Conservation (phyloP, 2,797 vertebrate species). For the Muraenolepis orangiensis region DNA sequence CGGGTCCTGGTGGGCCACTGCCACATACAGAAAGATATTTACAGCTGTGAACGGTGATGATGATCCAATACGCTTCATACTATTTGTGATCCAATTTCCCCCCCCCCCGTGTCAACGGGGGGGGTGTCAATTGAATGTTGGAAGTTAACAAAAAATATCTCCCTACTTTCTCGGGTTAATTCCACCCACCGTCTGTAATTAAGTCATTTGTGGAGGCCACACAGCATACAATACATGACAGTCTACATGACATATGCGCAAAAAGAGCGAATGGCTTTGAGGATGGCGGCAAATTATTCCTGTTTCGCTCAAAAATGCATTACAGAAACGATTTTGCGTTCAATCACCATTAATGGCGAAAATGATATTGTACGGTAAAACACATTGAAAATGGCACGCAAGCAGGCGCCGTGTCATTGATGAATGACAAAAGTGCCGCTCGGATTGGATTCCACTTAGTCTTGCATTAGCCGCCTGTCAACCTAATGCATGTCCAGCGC, state of each 20-base stretch:
- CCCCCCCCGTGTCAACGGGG: background rate
- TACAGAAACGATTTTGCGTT: background rate
- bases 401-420: conserved; percentile 1
- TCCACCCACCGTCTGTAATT: background rate
- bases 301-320: background rate
- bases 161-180: background rate
- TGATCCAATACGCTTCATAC: too few species aligned
- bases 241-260: background rate
- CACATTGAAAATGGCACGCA: background rate
- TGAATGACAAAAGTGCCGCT: background rate
- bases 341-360: background rate
- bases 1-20: conserved; percentile 83
- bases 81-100: background rate
- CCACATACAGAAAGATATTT: background rate
- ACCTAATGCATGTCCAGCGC: background rate
- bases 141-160: background rate
- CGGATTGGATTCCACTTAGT: background rate
- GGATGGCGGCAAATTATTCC: background rate
- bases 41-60: background rate
- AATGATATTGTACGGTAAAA: background rate
- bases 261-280: background rate
- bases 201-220: background rate
- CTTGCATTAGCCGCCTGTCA: background rate
- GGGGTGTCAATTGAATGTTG: background rate
- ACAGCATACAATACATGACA: background rate